These are phyloP conservation scores for Meriones unguiculatus DNA, from an alignment of 2,113 vertebrate genomes.

Conservation along the genomic window DNA sequence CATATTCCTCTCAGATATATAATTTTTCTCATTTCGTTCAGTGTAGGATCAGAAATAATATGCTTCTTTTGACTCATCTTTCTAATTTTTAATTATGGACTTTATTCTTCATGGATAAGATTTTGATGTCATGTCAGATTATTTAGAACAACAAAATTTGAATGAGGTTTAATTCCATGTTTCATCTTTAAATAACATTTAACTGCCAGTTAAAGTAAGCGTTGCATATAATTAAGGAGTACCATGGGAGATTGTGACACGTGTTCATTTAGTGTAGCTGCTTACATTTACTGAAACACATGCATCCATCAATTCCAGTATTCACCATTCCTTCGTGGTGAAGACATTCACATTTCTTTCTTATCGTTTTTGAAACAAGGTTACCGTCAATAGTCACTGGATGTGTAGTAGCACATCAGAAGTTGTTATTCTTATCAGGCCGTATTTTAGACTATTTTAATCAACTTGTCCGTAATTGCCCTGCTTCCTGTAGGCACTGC, in stretches of 20 bases:
- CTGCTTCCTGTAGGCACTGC: not conserved
- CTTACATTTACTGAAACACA: not conserved
- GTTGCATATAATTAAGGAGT: not conserved
- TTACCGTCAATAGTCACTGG: too few species aligned
- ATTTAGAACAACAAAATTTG: not conserved
- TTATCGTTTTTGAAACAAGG: not conserved
- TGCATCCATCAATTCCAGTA: not conserved
- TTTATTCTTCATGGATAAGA: not conserved
- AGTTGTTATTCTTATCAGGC: not conserved
- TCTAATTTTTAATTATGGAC: not conserved
- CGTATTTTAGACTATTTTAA: accelerated
- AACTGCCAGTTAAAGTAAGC: not conserved
- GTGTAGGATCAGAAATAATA: not conserved
- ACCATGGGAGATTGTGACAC: not conserved
- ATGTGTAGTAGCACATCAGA: not conserved
- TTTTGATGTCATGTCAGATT: not conserved
- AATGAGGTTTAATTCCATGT: not conserved
- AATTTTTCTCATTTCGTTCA: not conserved
- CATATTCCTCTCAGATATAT: not conserved
- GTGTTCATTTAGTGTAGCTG: not conserved
- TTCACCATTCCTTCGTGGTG: not conserved
- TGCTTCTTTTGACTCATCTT: not conserved
- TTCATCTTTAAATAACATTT: not conserved
- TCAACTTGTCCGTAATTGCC: too few species aligned
- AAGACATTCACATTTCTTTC: not conserved